Evolutionary conservation across 2,888 invertebrate species (phyloP).

Genomic region (Pimpla rufipes): DNA sequence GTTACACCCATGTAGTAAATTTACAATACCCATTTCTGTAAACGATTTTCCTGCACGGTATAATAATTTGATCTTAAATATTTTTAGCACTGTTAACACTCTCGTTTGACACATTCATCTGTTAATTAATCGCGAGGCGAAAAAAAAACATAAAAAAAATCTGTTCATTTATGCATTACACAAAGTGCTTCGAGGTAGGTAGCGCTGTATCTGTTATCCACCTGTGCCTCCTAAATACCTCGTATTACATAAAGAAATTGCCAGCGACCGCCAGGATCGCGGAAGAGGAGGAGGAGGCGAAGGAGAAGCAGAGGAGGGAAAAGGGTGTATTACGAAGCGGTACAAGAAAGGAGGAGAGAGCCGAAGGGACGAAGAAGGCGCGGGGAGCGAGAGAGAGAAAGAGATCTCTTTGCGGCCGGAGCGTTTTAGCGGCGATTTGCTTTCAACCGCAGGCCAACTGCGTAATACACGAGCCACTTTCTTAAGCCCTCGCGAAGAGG

Average conservation of each 20-base stretch:
- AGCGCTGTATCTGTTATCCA: constrained; percentile 14
- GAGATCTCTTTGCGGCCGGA: constrained; percentile 77
- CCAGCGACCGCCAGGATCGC: constrained; percentile 59
- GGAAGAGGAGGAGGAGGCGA: constrained; percentile 31
- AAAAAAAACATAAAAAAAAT: neutral
- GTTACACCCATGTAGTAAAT: no score
- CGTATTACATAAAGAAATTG: constrained; percentile 43
- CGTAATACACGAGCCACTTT: constrained; percentile 81
- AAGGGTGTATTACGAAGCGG: no score
- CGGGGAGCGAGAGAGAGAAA: constrained; percentile 9
- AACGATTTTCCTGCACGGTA: no score
- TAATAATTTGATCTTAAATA: no score
- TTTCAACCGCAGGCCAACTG: constrained; percentile 81
- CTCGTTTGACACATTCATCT: no score
- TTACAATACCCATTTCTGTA: no score
- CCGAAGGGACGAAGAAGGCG: constrained; percentile 35
- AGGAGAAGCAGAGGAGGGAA: neutral
- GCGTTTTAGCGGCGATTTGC: constrained; percentile 83
- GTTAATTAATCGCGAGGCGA: constrained; percentile 37
- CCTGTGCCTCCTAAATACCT: constrained; percentile 28
- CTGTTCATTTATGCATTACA: neutral
- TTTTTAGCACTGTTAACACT: no score
- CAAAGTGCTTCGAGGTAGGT: constrained; percentile 23
- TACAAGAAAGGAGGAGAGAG: constrained; percentile 47
- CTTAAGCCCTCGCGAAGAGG: constrained; percentile 72